Evolutionary conservation across 2,113 vertebrate genomes (phyloP).

Genomic region (Ciconia boyciana): DNA sequence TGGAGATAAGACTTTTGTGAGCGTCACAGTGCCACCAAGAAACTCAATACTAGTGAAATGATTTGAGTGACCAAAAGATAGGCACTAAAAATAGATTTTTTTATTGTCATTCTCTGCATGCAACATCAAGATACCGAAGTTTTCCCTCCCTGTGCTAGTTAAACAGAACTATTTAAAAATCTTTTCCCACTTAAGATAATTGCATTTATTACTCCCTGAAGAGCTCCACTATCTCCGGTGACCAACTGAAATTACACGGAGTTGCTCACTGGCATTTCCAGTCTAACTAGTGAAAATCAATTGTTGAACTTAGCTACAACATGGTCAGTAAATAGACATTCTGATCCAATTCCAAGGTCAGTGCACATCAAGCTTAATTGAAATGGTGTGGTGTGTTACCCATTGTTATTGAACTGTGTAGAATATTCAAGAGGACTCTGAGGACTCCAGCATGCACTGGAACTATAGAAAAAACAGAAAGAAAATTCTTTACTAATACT

Average conservation of each 20-base stretch:
- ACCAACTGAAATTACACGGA: background rate
- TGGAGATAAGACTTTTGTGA: background rate
- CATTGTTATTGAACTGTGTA: background rate
- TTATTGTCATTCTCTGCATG: background rate
- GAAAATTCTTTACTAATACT: background rate
- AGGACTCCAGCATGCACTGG: background rate
- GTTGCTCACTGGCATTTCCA: background rate
- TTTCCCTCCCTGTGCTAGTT: background rate
- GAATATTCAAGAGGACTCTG: background rate
- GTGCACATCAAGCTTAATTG: slow-evolving; percentile 29
- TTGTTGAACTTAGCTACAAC: slow-evolving; percentile 14
- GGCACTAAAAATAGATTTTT: background rate
- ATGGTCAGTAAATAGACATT: slow-evolving; percentile 2
- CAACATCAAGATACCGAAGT: background rate
- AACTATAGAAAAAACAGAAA: background rate
- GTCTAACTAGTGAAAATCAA: slow-evolving; percentile 38
- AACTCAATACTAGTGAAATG: background rate
- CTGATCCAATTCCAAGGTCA: slow-evolving; percentile 48
- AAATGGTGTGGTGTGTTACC: background rate
- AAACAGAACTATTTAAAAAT: background rate
- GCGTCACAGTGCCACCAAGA: background rate
- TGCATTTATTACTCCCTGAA: background rate
- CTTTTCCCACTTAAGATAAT: background rate
- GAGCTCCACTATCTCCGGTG: background rate
- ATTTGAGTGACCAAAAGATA: background rate